phyloP scores from a whole-genome alignment of 1,140 invertebrate species.

The Aplysia californica region DNA sequence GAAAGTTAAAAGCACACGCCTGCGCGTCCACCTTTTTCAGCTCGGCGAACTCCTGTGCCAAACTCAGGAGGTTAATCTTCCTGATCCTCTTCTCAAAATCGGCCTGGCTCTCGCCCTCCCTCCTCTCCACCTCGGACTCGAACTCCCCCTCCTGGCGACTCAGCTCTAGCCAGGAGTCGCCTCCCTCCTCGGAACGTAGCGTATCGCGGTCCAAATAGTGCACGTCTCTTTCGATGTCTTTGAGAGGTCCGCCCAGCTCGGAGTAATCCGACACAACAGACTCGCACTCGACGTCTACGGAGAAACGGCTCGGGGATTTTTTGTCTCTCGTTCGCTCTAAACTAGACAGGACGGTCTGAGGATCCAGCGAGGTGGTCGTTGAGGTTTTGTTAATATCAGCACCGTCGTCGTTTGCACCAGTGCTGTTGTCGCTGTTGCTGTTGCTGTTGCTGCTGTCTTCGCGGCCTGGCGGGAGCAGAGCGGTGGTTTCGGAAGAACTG shows the following conservation, averaged over 20 bases:
- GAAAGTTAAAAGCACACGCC: constrained; percentile 57
- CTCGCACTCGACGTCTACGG: constrained; percentile 48
- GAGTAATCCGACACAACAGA: constrained; percentile 59
- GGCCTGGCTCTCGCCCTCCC: constrained; percentile 52
- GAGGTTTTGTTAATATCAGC: too few relatives aligned
- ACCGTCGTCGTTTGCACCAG: too few relatives aligned
- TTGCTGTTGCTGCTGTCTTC: too few relatives aligned
- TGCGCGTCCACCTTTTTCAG: constrained; percentile 58
- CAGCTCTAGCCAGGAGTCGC: background rate
- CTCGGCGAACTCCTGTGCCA: constrained; percentile 66
- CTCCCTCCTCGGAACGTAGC: background rate
- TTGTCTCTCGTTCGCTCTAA: constrained; percentile 29
- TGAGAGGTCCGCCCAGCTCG: constrained; percentile 53
- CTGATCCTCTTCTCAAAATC: constrained; percentile 55
- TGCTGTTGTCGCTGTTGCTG: too few relatives aligned
- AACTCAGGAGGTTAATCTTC: constrained; percentile 62
- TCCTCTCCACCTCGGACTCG: background rate
- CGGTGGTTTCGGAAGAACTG: too few relatives aligned
- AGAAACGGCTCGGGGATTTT: constrained; percentile 28
- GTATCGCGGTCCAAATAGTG: constrained; percentile 9
- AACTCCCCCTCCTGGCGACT: background rate
- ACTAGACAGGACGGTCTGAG: constrained; percentile 1
- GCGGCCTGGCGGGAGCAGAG: too few relatives aligned
- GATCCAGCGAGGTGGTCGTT: too few relatives aligned
- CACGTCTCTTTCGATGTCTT: constrained; percentile 50